Percentiles rank a stretch among this genome's conserved stretches.
phyloP scores from a whole-genome alignment of 2,113 vertebrate genomes.

The Paralichthys olivaceus region DNA sequence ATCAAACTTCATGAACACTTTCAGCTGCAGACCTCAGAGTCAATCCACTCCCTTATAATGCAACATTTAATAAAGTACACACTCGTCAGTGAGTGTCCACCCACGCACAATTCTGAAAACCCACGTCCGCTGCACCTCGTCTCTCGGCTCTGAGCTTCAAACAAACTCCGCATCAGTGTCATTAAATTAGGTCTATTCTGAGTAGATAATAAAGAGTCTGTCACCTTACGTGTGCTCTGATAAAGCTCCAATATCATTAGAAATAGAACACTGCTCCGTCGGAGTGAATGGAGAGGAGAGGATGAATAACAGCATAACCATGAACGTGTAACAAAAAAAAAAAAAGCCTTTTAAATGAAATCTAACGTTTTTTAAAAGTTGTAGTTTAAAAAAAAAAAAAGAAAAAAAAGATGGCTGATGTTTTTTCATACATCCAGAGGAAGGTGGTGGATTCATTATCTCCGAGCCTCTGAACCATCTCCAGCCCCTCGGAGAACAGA shows the following conservation, averaged over 20 bases:
- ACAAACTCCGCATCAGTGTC: slow-evolving; percentile 58
- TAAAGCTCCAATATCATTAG: slow-evolving; percentile 61
- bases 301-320: background rate
- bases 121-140: slow-evolving; percentile 27
- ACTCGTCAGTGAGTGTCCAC: slow-evolving; percentile 41
- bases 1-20: background rate
- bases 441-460: background rate
- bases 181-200: slow-evolving; percentile 63
- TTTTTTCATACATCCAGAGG: background rate
- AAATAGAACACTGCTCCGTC: slow-evolving; percentile 32
- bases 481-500: no score
- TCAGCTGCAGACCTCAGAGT: background rate
- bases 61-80: slow-evolving; percentile 38
- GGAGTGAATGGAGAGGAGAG: slow-evolving; percentile 5
- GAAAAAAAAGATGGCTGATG: background rate
- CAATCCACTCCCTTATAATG: background rate
- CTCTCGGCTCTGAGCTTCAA: slow-evolving; percentile 40
- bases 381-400: background rate
- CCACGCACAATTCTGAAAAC: slow-evolving; percentile 15
- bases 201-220: slow-evolving; percentile 64
- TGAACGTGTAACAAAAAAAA: no score
- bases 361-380: no score
- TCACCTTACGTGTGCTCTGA: slow-evolving; percentile 55
- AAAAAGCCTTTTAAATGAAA: no score
- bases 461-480: background rate